Evolutionary conservation across 1,140 invertebrate genomes (phyloP).

Genomic region (Drosophila triauraria): DNA sequence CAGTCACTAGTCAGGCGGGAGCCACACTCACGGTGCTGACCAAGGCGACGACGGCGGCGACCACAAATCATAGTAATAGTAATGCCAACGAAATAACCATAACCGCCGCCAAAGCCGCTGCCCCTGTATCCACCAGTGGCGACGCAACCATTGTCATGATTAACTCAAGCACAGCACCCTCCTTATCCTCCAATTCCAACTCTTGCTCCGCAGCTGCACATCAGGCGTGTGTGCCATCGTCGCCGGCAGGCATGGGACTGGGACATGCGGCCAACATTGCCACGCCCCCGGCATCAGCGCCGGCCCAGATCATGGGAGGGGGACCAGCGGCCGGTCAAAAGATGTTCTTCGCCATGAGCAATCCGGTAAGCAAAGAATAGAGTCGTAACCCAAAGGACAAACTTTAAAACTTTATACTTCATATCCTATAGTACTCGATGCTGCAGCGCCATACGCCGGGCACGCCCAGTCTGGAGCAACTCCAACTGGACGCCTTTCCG

Average conservation of each 20-base stretch:
- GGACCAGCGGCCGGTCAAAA: slow-evolving; percentile 53
- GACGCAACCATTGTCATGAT: slow-evolving; percentile 72
- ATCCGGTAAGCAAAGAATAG: slow-evolving; percentile 62
- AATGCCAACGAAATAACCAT: slow-evolving; percentile 76
- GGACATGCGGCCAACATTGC: slow-evolving; percentile 69
- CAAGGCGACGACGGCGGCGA: slow-evolving; percentile 41
- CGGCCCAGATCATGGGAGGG: slow-evolving; percentile 64
- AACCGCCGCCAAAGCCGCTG: slow-evolving; percentile 26
- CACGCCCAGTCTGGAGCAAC: slow-evolving; percentile 56
- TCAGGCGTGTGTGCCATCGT: slow-evolving; percentile 77
- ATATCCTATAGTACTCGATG: slow-evolving; percentile 55
- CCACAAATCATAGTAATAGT: slow-evolving; percentile 67
- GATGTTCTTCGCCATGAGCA: slow-evolving; percentile 73
- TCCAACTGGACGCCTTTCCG: slow-evolving; percentile 59
- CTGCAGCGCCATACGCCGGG: slow-evolving; percentile 63
- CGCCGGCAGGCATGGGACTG: slow-evolving; percentile 68
- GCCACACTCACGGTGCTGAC: slow-evolving; percentile 70
- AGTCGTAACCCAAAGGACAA: neutral
- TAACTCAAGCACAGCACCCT: slow-evolving; percentile 46
- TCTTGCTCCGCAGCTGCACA: slow-evolving; percentile 61
- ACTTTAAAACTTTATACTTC: neutral
- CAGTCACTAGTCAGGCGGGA: slow-evolving; percentile 20
- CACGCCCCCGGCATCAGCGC: slow-evolving; percentile 69
- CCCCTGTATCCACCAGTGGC: slow-evolving; percentile 19
- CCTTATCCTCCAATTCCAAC: slow-evolving; percentile 60